Evolutionary conservation across 2,888 invertebrate species (phyloP), one percentile per base, ranked within the genome.

Genomic region (Kuschelorhynchus macadamiae): DNA sequence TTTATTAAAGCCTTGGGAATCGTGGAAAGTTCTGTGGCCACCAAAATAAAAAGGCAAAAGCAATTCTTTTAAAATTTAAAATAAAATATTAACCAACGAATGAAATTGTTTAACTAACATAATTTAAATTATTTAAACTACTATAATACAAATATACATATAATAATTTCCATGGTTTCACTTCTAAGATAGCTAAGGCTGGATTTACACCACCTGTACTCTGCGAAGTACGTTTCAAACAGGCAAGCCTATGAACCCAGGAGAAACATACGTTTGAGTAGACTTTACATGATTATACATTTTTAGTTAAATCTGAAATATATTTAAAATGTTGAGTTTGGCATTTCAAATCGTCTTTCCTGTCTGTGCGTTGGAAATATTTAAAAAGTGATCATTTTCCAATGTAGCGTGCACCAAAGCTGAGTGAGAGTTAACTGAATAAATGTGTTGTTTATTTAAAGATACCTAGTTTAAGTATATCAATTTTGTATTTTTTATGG

Each of bases 391-490:
- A 55, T 41, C n/a, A 42, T 21, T 55, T 55, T 55, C 46, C 62
- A 47, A 63, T 52, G 52, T 50, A 49, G 61, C 61, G 42, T 21
- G 79, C 79, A 81, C 80, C 80, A 79, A 81, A 80, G 79, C 78
- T 78, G 80, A 81, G 79, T 80, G 80, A 79, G 78, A 79, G 76
- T 74, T 78, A 53, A 53, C 25, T 49, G 72, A 76, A 78, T 78
- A 79, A 79, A 79, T 80, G 79, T 76, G 78, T 77, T 77, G 41
- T 61, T 60, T 52, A 52, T 25, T 50, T 12, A 50, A 30, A 50
- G 20, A 33, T 47, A 36, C 33, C 20, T 52, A 60, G 30, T 60
- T 60, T 42, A 55, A 42, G 55, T 55, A 55, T 42, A 30, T 41
- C 30, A 16, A 30, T 55, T 55, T 55, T 55, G 41, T 55, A 44